Evolutionary conservation across 2,113 vertebrate genomes (phyloP), one percentile per base, ranked within the genome.

Genomic region (Corythaeola cristata): DNA sequence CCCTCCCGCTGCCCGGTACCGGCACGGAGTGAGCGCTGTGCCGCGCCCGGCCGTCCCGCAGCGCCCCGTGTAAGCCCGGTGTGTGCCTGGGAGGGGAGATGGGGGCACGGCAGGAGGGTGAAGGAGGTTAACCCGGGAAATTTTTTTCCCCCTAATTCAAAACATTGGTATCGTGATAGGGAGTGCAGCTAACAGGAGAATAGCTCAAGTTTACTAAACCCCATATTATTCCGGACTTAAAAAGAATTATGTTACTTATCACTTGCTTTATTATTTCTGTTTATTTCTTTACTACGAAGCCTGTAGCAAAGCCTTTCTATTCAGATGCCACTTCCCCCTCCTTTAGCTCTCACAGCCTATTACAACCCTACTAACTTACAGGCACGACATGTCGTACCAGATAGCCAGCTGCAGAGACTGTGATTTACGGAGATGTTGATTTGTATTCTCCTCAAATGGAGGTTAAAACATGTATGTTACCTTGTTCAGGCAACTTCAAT

Each of bases 151-250:
- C 18, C 7, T 11, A 0, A 0, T 3, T 41, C 6, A 8, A 12
- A 41, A 5, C 10, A 1, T 0, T 2, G 41, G 2, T 11, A 4
- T 7, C 22, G 8, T 3, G 11, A 8, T 0, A 14, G 41, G 6
- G 24, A 4, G 49, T 0, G 6, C 20, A 2, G 50, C 39, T 11
- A 15, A 3, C 64, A 6, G n/a, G 4, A 39, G 17, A 24, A 1
- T 16, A 3, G 1, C 22, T 5, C 0, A 60, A 85, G 68, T 50
- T 74, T 9, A 26, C 64, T 16, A 21, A 87, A 47, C 12, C 32
- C 1, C 0, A 1, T 6, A 2, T 32, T 39, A 28, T 11, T 28
- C 45, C 41, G 24, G 20, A 11, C 60, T 47, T 56, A 2, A 14
- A 53, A 58, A 23, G 0, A 27, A 8, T 27, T 35, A 11, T 6